Percentiles rank a stretch among this genome's conserved stretches.
These are phyloP conservation scores for Festucalex cinctus DNA, from an alignment of 2,113 vertebrate genomes.

Conservation along the genomic window DNA sequence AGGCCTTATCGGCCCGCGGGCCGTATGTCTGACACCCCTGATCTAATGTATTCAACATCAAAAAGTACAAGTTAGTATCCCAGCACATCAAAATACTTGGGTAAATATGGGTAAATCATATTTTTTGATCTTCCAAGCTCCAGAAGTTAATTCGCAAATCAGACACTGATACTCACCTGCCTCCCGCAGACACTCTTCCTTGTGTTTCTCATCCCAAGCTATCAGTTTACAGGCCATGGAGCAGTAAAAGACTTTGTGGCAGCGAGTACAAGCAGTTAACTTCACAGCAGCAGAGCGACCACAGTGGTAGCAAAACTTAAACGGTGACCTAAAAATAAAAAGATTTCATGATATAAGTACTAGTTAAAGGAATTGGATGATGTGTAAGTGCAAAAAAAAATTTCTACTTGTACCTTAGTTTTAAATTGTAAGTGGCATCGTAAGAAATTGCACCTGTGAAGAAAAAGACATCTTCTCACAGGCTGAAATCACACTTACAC, in stretches of 20 bases:
- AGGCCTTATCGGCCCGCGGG: too few species aligned
- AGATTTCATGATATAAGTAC: neutral
- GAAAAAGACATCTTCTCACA: neutral
- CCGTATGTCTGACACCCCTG: too few species aligned
- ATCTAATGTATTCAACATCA: neutral
- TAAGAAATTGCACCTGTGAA: slow-evolving; percentile 1
- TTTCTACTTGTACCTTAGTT: neutral
- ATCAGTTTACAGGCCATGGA: slow-evolving; percentile 75
- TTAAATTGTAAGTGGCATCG: neutral
- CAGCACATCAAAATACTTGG: neutral
- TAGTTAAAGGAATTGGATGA: neutral
- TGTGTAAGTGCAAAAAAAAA: neutral
- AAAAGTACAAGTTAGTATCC: slow-evolving; percentile 4
- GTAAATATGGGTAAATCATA: neutral
- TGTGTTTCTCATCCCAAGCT: slow-evolving; percentile 74
- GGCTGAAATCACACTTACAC: neutral
- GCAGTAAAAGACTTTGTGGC: slow-evolving; percentile 76
- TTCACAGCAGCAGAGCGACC: slow-evolving; percentile 74
- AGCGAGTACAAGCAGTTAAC: slow-evolving; percentile 68
- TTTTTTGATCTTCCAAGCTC: neutral
- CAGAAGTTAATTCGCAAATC: neutral
- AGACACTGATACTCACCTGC: slow-evolving; percentile 43
- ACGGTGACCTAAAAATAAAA: slow-evolving; percentile 61
- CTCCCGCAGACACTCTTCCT: slow-evolving; percentile 64
- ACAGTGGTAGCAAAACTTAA: slow-evolving; percentile 81